These are phyloP conservation scores for Drosophila pectinifera DNA, from an alignment of 1,140 invertebrate species.

Conservation along the genomic window DNA sequence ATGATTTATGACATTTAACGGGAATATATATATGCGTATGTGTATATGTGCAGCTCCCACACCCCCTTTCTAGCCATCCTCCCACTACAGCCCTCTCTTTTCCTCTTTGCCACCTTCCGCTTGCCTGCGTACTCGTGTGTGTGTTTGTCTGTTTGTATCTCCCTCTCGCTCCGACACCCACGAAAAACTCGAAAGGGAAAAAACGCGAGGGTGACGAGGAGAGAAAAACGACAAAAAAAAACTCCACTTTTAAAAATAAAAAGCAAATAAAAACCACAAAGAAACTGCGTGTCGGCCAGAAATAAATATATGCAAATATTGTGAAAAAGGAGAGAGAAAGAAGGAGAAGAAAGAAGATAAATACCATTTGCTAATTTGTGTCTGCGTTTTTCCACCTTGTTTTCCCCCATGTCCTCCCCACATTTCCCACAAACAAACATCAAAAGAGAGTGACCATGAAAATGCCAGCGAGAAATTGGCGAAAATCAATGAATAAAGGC, in stretches of 20 bases:
- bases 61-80: not conserved
- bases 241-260: constrained; percentile 42
- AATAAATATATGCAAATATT: constrained; percentile 31
- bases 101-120: constrained; percentile 22
- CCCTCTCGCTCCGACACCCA: constrained; percentile 32
- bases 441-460: constrained; percentile 71
- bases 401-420: constrained; percentile 14
- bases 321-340: constrained; percentile 6
- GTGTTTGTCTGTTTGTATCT: constrained; percentile 45
- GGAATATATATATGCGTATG: constrained; percentile 5
- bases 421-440: constrained; percentile 32
- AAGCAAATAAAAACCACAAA: constrained; percentile 3
- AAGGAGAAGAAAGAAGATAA: constrained; percentile 24
- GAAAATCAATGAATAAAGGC: constrained; percentile 79
- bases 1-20: constrained; percentile 25
- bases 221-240: constrained; percentile 46
- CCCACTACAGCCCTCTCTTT: constrained; percentile 14
- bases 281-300: constrained; percentile 26
- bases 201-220: constrained; percentile 42
- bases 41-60: constrained; percentile 15
- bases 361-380: constrained; percentile 64
- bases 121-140: constrained; percentile 46
- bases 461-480: constrained; percentile 77
- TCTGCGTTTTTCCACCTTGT: constrained; percentile 19
- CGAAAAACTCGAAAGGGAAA: constrained; percentile 11